Conservation (phyloP, 2,888 invertebrate genomes). For the Plagiodera versicolora region DNA sequence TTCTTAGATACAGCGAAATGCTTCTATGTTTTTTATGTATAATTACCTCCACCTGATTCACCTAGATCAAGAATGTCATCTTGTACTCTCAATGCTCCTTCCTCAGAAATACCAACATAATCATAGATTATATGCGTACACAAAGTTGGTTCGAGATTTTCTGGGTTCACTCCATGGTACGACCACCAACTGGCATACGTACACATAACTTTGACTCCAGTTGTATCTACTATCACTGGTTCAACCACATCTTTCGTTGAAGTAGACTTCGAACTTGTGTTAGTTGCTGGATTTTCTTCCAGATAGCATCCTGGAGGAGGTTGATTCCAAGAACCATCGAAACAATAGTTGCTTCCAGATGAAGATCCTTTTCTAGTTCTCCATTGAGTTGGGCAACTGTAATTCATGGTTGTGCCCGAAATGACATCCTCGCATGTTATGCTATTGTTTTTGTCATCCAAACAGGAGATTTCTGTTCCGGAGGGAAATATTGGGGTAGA, state of each 20-base stretch:
- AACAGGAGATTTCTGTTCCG: constrained; percentile 1
- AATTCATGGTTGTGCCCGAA: constrained; percentile 6
- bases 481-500: background rate
- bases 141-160: constrained; percentile 34
- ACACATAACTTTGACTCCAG: constrained; percentile 33
- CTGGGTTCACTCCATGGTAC: constrained; percentile 30
- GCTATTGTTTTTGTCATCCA: background rate
- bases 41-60: constrained; percentile 22
- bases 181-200: constrained; percentile 39
- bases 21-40: background rate
- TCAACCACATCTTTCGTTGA: no score
- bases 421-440: constrained; percentile 3
- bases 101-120: constrained; percentile 33
- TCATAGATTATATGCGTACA: constrained; percentile 38
- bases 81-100: constrained; percentile 34
- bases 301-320: background rate
- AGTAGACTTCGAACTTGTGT: background rate
- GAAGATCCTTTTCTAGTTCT: background rate
- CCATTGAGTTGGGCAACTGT: constrained; percentile 5
- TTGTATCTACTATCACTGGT: background rate
- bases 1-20: no score
- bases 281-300: background rate
- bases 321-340: constrained; percentile 9
- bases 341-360: background rate
- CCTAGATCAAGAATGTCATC: constrained; percentile 31